Percentiles rank a stretch among this genome's conserved stretches.
Conservation (phyloP, 2,113 vertebrate species). For the Barnardius zonarius region DNA sequence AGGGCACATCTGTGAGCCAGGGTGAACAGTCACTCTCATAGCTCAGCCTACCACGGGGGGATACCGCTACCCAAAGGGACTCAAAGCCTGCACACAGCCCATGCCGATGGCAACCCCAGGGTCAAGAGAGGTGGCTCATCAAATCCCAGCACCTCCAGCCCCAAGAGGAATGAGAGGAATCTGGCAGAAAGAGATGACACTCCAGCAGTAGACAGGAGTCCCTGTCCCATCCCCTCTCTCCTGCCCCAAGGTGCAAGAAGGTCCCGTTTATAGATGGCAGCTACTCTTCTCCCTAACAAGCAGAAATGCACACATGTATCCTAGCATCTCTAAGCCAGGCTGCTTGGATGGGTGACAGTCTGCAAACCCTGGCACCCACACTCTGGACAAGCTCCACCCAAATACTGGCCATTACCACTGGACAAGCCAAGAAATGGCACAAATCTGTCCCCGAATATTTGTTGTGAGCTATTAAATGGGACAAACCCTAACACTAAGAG, state of each 20-base stretch:
- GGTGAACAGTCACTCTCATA: background rate
- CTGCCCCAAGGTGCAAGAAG: background rate
- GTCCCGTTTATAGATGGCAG: background rate
- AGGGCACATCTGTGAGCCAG: background rate
- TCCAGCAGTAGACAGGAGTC: background rate
- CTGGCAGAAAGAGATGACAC: background rate
- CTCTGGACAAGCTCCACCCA: background rate
- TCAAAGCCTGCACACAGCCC: background rate
- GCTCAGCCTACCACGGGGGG: background rate
- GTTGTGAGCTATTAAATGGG: background rate
- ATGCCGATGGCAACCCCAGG: background rate
- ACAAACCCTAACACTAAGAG: background rate
- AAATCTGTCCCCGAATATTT: background rate
- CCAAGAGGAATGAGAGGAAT: background rate
- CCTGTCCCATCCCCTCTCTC: background rate
- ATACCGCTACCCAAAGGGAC: background rate
- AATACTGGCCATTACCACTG: rapidly evolving
- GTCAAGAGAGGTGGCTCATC: background rate
- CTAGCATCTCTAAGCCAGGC: background rate
- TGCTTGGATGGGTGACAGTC: background rate
- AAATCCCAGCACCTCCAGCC: background rate
- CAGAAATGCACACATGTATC: background rate
- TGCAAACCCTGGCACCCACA: background rate
- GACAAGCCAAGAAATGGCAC: background rate
- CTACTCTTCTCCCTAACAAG: background rate